Base-by-base conservation (phyloP, 2,797 vertebrate species). In the Schizopygopsis malacanthus region DNA sequence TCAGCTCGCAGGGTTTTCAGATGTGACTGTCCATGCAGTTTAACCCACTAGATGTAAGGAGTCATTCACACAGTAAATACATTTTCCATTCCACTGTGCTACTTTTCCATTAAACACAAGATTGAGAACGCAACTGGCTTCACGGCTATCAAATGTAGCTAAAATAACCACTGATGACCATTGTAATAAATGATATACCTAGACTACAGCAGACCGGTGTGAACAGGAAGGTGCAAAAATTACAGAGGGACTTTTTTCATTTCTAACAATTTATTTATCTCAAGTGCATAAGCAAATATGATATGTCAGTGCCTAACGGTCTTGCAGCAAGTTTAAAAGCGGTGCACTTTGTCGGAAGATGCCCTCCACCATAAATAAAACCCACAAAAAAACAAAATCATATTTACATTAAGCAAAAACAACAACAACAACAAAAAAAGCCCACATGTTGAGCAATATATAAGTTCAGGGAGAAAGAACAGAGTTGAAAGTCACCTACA, bases 251-350 rank as follows among this genome's bases (percentile, higher is more conserved):
- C 37, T 10, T 59, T 54, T 79, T 65, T 80, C 37, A 37, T 80
- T 86, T 79, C 61, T 77, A 88, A 89, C 72, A 79, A 90, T 90
- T 88, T 90, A 89, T 90, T 88, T 85, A 87, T 87, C 85, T 90
- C 84, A 90, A 89, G 84, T 90, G 88, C 88, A 88, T 89, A 90
- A 90, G 90, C 88, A 90, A 90, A 89, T 87, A 89, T 90, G 88
- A 89, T 90, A 88, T 89, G 90, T 90, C 86, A 88, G 84, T 86
- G 87, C 86, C 76, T 86, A 90, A 90, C 87, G 84, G 75, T 85
- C 83, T 87, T 88, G 88, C 88, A 87, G 86, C 88, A 85, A 52
- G 75, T 85, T 83, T 85, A 77, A 87, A 87, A 89, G 88, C 88
- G 87, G 84, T 85, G 87, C 88, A 90, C 85, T 86, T 85, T 63